Evolutionary conservation across 64 coral and sea anemone genomes (phyloP), one percentile per base, ranked within the genome.

Genomic region (Trachythela sp.): DNA sequence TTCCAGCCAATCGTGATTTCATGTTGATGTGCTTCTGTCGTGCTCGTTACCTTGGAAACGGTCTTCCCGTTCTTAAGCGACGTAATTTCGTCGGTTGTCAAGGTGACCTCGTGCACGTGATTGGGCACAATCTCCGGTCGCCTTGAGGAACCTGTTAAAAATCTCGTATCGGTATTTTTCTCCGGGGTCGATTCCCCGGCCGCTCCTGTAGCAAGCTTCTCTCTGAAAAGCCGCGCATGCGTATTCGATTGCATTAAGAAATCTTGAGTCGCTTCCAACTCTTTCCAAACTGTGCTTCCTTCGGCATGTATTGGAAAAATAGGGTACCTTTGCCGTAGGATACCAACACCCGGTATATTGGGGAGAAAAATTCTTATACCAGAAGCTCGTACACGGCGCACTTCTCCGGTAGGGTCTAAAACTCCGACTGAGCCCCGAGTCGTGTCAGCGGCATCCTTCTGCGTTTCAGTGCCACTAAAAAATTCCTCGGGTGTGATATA

Each of bases 401-500:
- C n/a, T 52, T 40, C 29, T 13, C 48, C 20, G 48, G 9, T 2
- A 54, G 2, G 87, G 36, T 97, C 92, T 85, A 97, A 67, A 9
- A 97, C 95, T 48, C 92, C 95, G 54, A 92, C 95, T 24, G 88
- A 90, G 11, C 90, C 90, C 42, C 58, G 92, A 1, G 92, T 94
- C 7, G 92, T 97, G 45, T 97, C 95, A 20, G 95, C 95, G 31
- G 95, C 90, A 54, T 90, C 95, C 24, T 17, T 54, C 17, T 87
- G 87, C 1, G 92, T 84, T 38, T 97, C 95, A n/a, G 68, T 48
- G 0, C 95, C 95, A 33, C 88, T 89, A 40, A 91, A 94, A 51
- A 94, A 91, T 22, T 90, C 95, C 1, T 92, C 84, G 13, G 95
- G 95, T 14, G 93, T 94, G 51, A 85, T 86, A 38, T 97, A 97